Percentiles rank a stretch among this genome's conserved stretches.
Conservation (phyloP, 2,113 vertebrate species). For the Tichodroma muraria region DNA sequence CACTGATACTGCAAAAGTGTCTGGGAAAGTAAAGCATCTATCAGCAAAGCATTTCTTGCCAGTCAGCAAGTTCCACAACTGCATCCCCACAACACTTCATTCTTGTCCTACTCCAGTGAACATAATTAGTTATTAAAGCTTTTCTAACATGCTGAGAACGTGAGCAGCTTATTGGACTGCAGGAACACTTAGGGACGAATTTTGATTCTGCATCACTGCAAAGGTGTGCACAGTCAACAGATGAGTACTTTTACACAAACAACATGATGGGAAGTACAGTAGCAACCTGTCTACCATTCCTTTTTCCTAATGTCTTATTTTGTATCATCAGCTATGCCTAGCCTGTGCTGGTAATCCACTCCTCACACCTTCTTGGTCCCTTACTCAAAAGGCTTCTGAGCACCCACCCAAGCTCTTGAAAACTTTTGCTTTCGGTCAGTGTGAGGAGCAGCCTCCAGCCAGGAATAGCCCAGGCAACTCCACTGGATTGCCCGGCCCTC, state of each 20-base stretch:
- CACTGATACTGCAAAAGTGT: background rate
- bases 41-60: background rate
- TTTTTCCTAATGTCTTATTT: background rate
- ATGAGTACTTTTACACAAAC: background rate
- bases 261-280: background rate
- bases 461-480: background rate
- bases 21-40: background rate
- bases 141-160: background rate
- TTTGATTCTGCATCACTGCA: background rate
- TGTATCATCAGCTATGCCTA: background rate
- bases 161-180: background rate
- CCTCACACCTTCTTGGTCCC: background rate
- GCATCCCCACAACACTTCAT: background rate
- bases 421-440: rapidly evolving
- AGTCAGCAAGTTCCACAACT: background rate
- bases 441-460: background rate
- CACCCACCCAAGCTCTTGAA: background rate
- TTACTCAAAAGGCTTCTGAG: background rate
- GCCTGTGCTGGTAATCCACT: background rate
- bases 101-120: background rate
- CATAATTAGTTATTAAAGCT: background rate
- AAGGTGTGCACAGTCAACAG: background rate
- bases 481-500: background rate
- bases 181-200: background rate
- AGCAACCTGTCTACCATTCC: background rate